Evolutionary conservation across 2,113 vertebrate species (phyloP).

Genomic region (Callospermophilus lateralis): DNA sequence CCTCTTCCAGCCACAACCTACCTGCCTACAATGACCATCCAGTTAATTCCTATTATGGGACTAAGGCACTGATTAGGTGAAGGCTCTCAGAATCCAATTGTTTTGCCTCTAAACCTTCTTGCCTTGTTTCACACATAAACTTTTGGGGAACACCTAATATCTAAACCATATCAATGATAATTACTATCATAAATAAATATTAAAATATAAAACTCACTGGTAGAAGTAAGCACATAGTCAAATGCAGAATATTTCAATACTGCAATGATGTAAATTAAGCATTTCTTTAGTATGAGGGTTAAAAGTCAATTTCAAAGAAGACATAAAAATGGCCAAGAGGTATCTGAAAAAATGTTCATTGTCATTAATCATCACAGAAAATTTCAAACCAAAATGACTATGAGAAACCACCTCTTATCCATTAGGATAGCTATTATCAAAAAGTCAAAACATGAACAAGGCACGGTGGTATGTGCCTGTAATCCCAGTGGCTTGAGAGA

Average conservation of each 20-base stretch:
- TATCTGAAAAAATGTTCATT: neutral
- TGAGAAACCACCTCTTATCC: neutral
- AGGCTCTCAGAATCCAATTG: too few species aligned
- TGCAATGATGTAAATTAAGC: neutral
- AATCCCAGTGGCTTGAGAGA: too few species aligned
- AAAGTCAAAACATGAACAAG: neutral
- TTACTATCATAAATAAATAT: neutral
- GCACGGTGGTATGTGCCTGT: too few species aligned
- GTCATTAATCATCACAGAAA: neutral
- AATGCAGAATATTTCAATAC: neutral
- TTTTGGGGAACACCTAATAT: too few species aligned
- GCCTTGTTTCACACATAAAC: too few species aligned
- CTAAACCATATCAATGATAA: neutral
- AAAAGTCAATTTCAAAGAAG: neutral
- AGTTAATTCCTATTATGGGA: too few species aligned
- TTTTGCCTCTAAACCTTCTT: too few species aligned
- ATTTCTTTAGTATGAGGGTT: neutral
- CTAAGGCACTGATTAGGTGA: too few species aligned
- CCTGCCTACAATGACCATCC: too few species aligned
- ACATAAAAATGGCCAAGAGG: neutral
- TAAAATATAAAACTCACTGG: neutral
- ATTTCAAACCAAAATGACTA: neutral
- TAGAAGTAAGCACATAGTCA: neutral
- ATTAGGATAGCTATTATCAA: neutral
- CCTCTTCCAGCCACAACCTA: too few species aligned